Percentiles rank a stretch among this genome's conserved stretches.
These are phyloP conservation scores for Sebastes dallii DNA, from an alignment of 2,797 vertebrate genomes.

Conservation along the genomic window DNA sequence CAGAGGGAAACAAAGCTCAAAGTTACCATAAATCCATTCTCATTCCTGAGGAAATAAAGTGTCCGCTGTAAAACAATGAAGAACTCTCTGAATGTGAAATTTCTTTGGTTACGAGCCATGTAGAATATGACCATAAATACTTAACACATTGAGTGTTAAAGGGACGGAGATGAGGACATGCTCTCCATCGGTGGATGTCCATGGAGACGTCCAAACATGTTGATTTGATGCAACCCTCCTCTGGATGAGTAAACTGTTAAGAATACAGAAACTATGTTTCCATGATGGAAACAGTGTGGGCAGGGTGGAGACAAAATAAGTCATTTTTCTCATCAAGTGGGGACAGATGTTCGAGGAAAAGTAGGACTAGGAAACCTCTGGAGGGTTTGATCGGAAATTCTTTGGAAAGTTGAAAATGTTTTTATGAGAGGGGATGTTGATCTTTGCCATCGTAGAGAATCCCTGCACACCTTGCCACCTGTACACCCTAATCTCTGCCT, in stretches of 20 bases:
- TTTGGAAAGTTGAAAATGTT: neutral
- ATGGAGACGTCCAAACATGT: constrained; percentile 22
- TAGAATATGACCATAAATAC: neutral
- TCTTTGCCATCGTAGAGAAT: neutral
- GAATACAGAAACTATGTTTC: neutral
- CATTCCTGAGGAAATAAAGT: neutral
- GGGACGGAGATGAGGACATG: neutral
- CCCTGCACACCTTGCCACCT: neutral
- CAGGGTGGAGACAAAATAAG: neutral
- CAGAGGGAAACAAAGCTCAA: constrained; percentile 28
- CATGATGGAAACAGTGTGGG: neutral
- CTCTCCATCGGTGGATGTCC: neutral
- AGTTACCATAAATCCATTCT: neutral
- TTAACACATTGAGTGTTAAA: neutral
- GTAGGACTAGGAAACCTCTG: neutral
- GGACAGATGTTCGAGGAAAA: neutral
- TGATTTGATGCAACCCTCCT: constrained; percentile 21
- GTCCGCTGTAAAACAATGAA: neutral
- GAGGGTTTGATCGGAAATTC: neutral
- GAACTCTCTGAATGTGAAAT: neutral
- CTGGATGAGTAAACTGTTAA: neutral
- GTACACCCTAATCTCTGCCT: neutral
- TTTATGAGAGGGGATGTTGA: neutral
- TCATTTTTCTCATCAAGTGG: neutral
- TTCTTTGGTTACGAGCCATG: neutral